phyloP scores from a whole-genome alignment of 64 coral and sea anemone genomes.

The Montipora cactus region DNA sequence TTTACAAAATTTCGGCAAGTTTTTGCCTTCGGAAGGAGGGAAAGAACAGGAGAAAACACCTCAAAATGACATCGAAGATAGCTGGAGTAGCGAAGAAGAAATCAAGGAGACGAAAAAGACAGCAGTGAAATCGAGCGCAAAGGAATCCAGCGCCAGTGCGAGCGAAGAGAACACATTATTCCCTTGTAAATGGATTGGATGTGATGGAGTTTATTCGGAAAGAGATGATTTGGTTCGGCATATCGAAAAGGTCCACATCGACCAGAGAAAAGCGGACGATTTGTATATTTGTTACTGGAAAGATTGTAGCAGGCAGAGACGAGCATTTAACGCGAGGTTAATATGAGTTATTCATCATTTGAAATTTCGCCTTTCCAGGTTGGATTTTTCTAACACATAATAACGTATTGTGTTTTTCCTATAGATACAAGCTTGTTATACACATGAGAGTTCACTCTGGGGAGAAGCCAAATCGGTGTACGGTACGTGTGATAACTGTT shows the following conservation, averaged over 20 bases:
- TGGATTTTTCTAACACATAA: not conserved
- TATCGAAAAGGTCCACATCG: constrained; percentile 99
- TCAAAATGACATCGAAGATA: constrained; percentile 5
- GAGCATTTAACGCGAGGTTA: constrained; percentile 88
- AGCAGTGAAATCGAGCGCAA: constrained; percentile 31
- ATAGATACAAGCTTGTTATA: constrained; percentile 91
- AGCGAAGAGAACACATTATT: constrained; percentile 63
- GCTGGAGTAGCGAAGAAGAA: constrained; percentile 15
- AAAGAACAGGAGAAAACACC: constrained; percentile 27
- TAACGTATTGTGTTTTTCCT: not conserved
- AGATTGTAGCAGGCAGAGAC: constrained; percentile 82
- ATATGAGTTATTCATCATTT: not conserved
- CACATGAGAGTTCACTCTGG: constrained; percentile 99
- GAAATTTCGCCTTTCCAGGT: not conserved
- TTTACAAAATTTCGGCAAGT: constrained; percentile 62
- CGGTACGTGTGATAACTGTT: constrained; percentile 82
- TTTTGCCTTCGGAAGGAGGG: constrained; percentile 33
- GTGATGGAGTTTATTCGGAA: constrained; percentile 86
- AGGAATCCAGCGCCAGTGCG: constrained; percentile 57
- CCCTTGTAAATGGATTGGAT: constrained; percentile 86
- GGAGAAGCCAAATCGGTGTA: constrained; percentile 98
- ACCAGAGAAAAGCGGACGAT: constrained; percentile 97
- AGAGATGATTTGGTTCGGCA: constrained; percentile 97
- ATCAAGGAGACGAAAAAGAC: constrained; percentile 34
- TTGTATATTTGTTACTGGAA: constrained; percentile 99